These are phyloP conservation scores for Acromyrmex heyeri DNA, from an alignment of 1,140 invertebrate genomes.

Conservation along the genomic window DNA sequence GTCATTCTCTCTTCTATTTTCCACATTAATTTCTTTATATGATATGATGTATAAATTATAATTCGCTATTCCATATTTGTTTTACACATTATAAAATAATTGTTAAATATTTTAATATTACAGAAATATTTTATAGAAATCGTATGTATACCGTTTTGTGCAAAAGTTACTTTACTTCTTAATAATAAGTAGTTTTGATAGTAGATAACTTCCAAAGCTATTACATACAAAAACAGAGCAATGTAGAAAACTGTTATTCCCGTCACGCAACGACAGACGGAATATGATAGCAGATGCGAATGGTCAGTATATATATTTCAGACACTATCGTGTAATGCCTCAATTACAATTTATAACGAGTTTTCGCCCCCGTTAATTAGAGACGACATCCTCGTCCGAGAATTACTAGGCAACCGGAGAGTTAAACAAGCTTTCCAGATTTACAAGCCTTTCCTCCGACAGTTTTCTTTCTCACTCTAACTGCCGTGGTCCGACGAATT, in stretches of 20 bases:
- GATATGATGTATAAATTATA: neutral
- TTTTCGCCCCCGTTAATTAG: slow-evolving; percentile 56
- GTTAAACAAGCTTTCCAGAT: slow-evolving; percentile 62
- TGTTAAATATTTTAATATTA: neutral
- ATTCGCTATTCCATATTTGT: neutral
- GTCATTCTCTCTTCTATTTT: neutral
- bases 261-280: neutral
- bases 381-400: slow-evolving; percentile 33
- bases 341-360: slow-evolving; percentile 64
- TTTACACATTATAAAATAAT: neutral
- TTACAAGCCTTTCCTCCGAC: slow-evolving; percentile 58
- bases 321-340: slow-evolving; percentile 53
- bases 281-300: slow-evolving; percentile 2
- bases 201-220: neutral
- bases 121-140: neutral
- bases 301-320: slow-evolving; percentile 53
- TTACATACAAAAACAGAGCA: neutral
- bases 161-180: neutral
- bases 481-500: slow-evolving; percentile 47
- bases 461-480: neutral
- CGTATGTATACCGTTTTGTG: neutral
- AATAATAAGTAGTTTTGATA: neutral
- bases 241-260: neutral
- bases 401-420: slow-evolving; percentile 40
- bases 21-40: neutral